Evolutionary conservation across 2,113 vertebrate genomes (phyloP), one percentile per base, ranked within the genome.

Genomic region (Meriones unguiculatus): DNA sequence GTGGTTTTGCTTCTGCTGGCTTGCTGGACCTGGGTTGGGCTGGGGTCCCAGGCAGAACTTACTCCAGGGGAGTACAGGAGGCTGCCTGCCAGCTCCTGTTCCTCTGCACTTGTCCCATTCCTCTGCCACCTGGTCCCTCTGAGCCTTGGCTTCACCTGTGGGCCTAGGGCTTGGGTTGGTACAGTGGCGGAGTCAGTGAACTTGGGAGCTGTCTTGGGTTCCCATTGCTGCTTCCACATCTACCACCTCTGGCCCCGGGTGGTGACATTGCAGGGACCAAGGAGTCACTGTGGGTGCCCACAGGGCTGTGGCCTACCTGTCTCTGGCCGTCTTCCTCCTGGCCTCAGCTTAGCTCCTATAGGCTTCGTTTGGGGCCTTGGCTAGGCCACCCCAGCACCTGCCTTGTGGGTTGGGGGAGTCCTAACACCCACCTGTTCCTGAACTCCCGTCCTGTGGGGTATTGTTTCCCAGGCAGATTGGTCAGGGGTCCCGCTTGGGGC

Each of bases 1-100:
- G 92, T 96, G 69, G 85, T 97, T 89, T 84, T 91, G 88, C 95
- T 97, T 95, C 94, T 75, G 95, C 97, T 84, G 95, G 87, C 93
- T 93, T 96, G 93, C 81, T 1, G 46, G 96, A 57, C 90, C 41
- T 57, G 65, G 67, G 86, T 69, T n/a, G 35, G 35, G 86, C 57
- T 57, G n/a, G 81, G 30, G 54, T 50, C 69, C 77, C 3, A 4
- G 52, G 80, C 41, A 30, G 87, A 0, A 0, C 46, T 32, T 15
- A 28, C 70, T 81, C 22, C 0, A 0, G 28, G 28, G 25, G 64
- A 38, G n/a, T 32, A 4, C 35, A 15, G 30, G 67, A 69, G 12
- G 14, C n/a, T 30, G 46, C 87, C 67, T 4, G 5, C 59, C 57
- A 64, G 52, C 59, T 80, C 11, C 3, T 32, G 25, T 25, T 70